These are phyloP conservation scores for Didymodactylos carnosus DNA, from an alignment of 2,888 invertebrate genomes.

Conservation along the genomic window DNA sequence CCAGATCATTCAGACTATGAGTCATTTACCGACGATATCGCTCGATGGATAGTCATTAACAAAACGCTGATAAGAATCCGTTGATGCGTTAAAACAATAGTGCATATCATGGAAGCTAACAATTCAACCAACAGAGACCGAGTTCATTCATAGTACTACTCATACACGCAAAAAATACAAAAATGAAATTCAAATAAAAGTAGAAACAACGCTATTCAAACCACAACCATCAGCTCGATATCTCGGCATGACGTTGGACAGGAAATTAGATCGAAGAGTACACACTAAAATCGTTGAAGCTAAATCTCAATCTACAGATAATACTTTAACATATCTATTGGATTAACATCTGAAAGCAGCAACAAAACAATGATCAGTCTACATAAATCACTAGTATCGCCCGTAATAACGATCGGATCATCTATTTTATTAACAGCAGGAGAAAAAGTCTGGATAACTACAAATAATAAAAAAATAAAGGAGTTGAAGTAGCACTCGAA, in stretches of 20 bases:
- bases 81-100: not conserved
- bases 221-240: not conserved
- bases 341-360: not conserved
- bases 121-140: not conserved
- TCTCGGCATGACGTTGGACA: not conserved
- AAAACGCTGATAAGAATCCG: not conserved
- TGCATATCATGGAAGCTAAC: not conserved
- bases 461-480: no score
- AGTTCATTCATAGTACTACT: not conserved
- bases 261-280: not conserved
- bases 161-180: not conserved
- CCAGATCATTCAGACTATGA: not conserved
- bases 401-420: no score
- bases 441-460: no score
- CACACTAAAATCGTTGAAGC: not conserved
- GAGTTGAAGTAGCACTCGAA: no score
- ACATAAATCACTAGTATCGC: not conserved
- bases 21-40: not conserved
- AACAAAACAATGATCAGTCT: not conserved
- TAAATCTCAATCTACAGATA: not conserved
- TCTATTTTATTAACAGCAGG: no score
- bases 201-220: not conserved
- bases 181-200: not conserved
- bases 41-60: not conserved
- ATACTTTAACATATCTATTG: not conserved